phyloP scores from a whole-genome alignment of 2,797 vertebrate genomes.

The Steatocranus sp. region DNA sequence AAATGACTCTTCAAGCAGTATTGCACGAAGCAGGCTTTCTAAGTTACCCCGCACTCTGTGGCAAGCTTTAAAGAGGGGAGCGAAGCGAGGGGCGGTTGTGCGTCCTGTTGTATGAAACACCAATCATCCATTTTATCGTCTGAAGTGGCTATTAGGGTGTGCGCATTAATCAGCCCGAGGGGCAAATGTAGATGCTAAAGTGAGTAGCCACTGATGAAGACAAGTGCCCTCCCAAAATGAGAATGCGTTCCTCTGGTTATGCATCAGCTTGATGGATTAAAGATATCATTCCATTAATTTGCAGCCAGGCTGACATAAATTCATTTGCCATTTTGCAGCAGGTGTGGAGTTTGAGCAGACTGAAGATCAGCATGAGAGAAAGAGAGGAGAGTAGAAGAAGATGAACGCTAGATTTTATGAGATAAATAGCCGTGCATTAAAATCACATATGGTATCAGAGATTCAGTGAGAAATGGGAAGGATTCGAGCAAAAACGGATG shows the following conservation, averaged over 20 bases:
- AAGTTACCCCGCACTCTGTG: not conserved
- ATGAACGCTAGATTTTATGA: conserved; percentile 50
- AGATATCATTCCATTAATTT: conserved; percentile 70
- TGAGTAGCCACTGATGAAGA: conserved; percentile 70
- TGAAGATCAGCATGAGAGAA: conserved; percentile 33
- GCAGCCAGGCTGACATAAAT: conserved; percentile 57
- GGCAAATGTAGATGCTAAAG: conserved; percentile 57
- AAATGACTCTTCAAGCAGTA: not conserved
- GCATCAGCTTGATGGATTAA: conserved; percentile 76
- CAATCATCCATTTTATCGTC: conserved; percentile 68
- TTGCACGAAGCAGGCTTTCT: not conserved
- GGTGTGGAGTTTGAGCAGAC: conserved; percentile 36
- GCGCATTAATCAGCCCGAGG: conserved; percentile 63
- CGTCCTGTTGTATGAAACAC: conserved; percentile 45
- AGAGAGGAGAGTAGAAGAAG: not conserved
- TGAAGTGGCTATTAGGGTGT: conserved; percentile 65
- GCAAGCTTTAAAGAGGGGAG: conserved; percentile 18
- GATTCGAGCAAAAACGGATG: conserved; percentile 23
- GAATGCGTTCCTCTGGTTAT: conserved; percentile 60
- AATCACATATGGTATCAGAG: not conserved
- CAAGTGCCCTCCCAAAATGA: conserved; percentile 52
- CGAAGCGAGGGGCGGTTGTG: not conserved
- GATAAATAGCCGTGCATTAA: conserved; percentile 29
- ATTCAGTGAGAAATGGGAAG: conserved; percentile 2
- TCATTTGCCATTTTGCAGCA: conserved; percentile 63